These are phyloP conservation scores for Lithobates pipiens DNA, from an alignment of 2,797 vertebrate species.

Conservation along the genomic window DNA sequence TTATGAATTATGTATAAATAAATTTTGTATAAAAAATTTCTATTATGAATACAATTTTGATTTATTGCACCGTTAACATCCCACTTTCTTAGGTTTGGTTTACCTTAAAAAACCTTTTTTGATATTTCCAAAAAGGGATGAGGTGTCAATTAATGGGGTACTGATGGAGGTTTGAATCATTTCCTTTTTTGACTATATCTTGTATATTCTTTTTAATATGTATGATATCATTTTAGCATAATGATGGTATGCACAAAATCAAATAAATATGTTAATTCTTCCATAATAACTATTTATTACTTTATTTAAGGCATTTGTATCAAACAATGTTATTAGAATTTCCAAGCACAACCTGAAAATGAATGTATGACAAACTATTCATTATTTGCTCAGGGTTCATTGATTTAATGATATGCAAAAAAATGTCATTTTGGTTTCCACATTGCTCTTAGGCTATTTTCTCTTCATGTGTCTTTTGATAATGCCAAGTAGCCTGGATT, in stretches of 20 bases:
- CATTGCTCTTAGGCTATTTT: slow-evolving; percentile 59
- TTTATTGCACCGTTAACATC: no score
- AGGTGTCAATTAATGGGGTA: no score
- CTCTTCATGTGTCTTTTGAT: slow-evolving; percentile 72
- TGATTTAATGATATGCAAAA: slow-evolving; percentile 11
- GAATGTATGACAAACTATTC: slow-evolving; percentile 20
- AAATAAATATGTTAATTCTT: background rate
- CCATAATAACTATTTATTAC: slow-evolving; percentile 36
- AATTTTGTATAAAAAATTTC: no score
- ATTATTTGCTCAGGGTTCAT: slow-evolving; percentile 31
- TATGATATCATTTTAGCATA: background rate
- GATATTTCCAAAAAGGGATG: no score
- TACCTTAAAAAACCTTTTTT: no score
- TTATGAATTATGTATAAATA: no score
- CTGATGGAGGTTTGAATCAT: no score
- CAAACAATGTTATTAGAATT: slow-evolving; percentile 33
- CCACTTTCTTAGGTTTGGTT: no score
- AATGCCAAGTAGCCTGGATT: slow-evolving; percentile 67
- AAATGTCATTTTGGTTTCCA: background rate
- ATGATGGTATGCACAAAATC: slow-evolving; percentile 11
- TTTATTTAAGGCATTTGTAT: slow-evolving; percentile 44
- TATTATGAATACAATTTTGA: no score
- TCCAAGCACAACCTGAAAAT: slow-evolving; percentile 17
- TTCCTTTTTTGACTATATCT: no score
- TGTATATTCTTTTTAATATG: background rate